Evolutionary conservation across 2,113 vertebrate species (phyloP), one percentile per base, ranked within the genome.

Genomic region (Poecilia latipinna): DNA sequence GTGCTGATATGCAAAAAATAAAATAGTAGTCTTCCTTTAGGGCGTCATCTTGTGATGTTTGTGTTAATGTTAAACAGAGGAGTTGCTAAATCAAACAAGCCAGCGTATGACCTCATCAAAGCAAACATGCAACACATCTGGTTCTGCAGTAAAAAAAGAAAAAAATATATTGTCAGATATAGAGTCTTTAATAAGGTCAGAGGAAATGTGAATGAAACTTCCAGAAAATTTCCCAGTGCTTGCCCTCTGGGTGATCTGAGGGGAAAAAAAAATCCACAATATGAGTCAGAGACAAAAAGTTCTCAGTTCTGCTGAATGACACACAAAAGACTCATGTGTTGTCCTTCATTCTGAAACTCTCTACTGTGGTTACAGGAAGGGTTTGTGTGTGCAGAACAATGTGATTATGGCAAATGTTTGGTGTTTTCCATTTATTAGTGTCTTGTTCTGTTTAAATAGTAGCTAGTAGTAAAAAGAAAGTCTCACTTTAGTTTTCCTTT

Each of bases 81-180:
- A 77, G 76, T 66, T 69, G 78, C 82, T 78, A 86, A 65, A 88
- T 80, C 86, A 86, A 89, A 91, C 82, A 88, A 67, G 82, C 88
- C 22, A 57, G 19, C 10, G 24, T 7, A 70, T 90, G 86, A 87
- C 75, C 12, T 91, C 84, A 90, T 80, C 65, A 70, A 64, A 79
- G 70, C 70, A 86, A 92, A 93, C 85, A 87, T 75, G 82, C 79
- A 69, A 79, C 83, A 75, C 68, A 76, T 86, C 76, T 57, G 28
- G 68, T 75, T 90, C 61, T 78, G 69, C 8, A 71, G 64, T 75
- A 86, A 88, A 17, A 65, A 31, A 82, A 78, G 28, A 12, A 12
- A 39, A 39, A 39, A 39, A 42, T 12, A 39, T 42, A n/a, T 74
- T 10, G 26, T 17, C 0, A 10, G 70, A 69, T 66, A 62, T 33